Conservation (phyloP, 2,113 vertebrate species). For the Zosterops hypoxanthus region DNA sequence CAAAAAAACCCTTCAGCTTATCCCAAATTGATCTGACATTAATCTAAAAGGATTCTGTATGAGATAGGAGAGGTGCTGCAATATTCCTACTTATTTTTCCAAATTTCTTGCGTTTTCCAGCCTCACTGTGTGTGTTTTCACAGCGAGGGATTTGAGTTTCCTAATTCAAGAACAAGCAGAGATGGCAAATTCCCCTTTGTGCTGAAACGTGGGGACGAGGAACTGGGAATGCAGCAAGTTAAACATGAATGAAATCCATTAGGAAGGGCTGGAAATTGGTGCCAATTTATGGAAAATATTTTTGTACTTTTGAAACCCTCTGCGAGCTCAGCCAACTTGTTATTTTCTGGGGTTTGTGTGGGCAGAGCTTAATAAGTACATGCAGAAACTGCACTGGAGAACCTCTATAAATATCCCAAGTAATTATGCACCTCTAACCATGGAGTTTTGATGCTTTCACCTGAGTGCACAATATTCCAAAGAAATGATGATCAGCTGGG, state of each 20-base stretch:
- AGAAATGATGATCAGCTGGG: not conserved
- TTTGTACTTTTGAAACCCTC: conserved; percentile 33
- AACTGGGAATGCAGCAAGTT: not conserved
- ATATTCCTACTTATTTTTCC: not conserved
- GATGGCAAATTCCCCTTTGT: not conserved
- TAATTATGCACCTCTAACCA: conserved; percentile 22
- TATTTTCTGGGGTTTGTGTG: conserved; percentile 62
- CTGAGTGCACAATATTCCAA: not conserved
- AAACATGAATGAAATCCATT: conserved; percentile 26
- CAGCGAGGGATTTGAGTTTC: not conserved
- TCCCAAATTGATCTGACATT: not conserved
- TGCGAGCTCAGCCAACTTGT: conserved; percentile 34
- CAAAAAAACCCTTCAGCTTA: not conserved
- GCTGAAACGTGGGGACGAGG: not conserved
- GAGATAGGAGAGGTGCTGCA: not conserved
- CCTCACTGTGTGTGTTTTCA: not conserved
- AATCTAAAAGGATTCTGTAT: not conserved
- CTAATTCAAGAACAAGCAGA: not conserved
- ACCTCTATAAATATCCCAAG: conserved; percentile 58
- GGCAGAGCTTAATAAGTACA: conserved; percentile 63
- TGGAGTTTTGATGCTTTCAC: conserved; percentile 35
- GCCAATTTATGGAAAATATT: conserved; percentile 10
- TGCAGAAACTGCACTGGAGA: conserved; percentile 36
- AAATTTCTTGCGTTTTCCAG: not conserved
- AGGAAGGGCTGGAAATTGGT: not conserved